Conservation (phyloP, 2,113 vertebrate genomes). For the Coryphaenoides rupestris region DNA sequence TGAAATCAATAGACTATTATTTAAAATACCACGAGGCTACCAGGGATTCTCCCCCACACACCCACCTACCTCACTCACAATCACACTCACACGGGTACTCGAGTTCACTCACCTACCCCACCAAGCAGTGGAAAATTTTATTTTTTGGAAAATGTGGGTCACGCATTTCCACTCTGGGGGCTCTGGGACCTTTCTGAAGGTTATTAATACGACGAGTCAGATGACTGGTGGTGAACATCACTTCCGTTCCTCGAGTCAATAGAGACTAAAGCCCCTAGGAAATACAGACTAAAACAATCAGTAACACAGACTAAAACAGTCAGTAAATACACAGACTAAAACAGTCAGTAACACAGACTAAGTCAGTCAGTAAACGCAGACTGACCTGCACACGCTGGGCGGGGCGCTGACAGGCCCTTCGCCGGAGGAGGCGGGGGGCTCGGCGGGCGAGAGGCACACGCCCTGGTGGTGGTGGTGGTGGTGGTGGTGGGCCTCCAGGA, state of each 20-base stretch:
- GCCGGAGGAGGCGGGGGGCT: conserved; percentile 73
- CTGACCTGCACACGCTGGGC: conserved; percentile 94
- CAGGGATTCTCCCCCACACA: too few relatives aligned
- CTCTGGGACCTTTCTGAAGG: conserved; percentile 53
- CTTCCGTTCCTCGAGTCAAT: too few relatives aligned
- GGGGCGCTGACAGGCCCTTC: conserved; percentile 86
- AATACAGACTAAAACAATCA: too few relatives aligned
- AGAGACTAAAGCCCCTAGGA: too few relatives aligned
- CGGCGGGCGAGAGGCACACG: conserved; percentile 82
- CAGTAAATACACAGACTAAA: too few relatives aligned
- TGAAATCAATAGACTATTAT: too few relatives aligned
- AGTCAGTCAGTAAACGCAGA: too few relatives aligned
- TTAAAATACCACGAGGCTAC: too few relatives aligned
- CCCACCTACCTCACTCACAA: too few relatives aligned
- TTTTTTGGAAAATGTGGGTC: conserved; percentile 64
- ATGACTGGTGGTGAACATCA: conserved; percentile 37
- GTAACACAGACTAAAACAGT: too few relatives aligned
- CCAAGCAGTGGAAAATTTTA: conserved; percentile 28
- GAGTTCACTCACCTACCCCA: conserved; percentile 35
- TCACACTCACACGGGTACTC: not conserved
- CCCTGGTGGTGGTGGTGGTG: conserved; percentile 77
- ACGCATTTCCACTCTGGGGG: conserved; percentile 51
- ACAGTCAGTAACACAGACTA: too few relatives aligned
- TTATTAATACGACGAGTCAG: conserved; percentile 16
- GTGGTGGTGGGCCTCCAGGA: conserved; percentile 79